Percentiles rank a stretch among this genome's conserved stretches.
phyloP scores from a whole-genome alignment of 2,113 vertebrate species.

The Pelusios castaneus region DNA sequence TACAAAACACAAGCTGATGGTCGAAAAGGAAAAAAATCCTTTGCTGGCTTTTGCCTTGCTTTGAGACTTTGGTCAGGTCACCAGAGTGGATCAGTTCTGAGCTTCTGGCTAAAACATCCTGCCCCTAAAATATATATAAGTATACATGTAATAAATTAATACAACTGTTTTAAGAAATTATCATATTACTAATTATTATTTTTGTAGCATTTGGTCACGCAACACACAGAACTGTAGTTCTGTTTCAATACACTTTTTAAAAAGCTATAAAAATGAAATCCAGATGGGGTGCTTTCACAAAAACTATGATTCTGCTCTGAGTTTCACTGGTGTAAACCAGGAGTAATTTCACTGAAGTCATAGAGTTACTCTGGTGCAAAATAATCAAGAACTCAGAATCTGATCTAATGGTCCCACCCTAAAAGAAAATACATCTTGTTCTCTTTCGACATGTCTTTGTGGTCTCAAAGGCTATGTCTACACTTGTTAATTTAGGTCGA shows the following conservation, averaged over 20 bases:
- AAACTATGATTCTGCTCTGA: background rate
- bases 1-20: constrained; percentile 96
- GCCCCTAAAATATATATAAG: constrained; percentile 76
- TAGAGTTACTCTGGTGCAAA: background rate
- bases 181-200: background rate
- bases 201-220: background rate
- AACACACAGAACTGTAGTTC: background rate
- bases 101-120: constrained; percentile 90
- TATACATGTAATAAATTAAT: background rate
- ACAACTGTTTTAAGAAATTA: background rate
- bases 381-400: background rate
- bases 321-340: background rate
- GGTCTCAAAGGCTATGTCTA: no score
- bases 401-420: background rate
- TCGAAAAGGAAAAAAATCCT: constrained; percentile 97
- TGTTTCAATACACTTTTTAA: background rate
- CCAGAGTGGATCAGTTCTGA: constrained; percentile 97
- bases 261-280: background rate
- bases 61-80: constrained; percentile 87
- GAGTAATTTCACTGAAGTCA: background rate
- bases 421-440: background rate
- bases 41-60: constrained; percentile 93
- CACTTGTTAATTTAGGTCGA: no score
- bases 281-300: background rate
- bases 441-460: background rate